These are phyloP conservation scores for Heptranchias perlo DNA, from an alignment of 2,113 vertebrate species.

Conservation along the genomic window DNA sequence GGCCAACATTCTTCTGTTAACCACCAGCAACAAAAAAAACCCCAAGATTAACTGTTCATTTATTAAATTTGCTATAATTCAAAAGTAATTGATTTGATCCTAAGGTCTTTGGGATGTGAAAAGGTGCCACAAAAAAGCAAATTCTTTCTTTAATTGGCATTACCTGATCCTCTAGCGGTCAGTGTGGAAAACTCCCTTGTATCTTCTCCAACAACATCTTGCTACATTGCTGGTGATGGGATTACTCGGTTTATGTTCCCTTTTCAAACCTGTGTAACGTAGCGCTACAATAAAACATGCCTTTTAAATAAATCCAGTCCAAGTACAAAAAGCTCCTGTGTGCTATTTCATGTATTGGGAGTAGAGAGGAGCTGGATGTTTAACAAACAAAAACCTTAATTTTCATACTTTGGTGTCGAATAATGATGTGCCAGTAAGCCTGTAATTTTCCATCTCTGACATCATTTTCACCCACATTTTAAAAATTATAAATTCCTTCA, in stretches of 20 bases:
- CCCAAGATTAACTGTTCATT: too few relatives aligned
- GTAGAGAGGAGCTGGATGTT: neutral
- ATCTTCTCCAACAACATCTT: neutral
- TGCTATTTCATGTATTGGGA: neutral
- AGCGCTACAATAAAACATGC: neutral
- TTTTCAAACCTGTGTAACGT: neutral
- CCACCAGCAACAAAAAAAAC: neutral
- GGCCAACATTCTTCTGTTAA: neutral
- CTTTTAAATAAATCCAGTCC: neutral
- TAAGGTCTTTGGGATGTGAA: neutral
- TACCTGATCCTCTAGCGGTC: neutral
- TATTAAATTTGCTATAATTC: neutral
- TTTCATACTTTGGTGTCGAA: constrained; percentile 6
- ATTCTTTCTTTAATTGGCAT: neutral
- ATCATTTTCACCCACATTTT: neutral
- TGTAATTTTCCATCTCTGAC: constrained; percentile 2
- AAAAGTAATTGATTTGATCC: neutral
- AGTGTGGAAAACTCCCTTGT: neutral
- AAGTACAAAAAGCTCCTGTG: neutral
- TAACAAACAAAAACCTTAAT: neutral
- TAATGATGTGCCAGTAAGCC: neutral
- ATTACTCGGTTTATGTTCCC: neutral
- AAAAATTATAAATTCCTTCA: neutral
- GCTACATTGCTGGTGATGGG: neutral
- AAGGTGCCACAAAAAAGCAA: neutral